A percentile compares a stretch with the other conserved stretches of the same genome.
phyloP scores from a whole-genome alignment of 2,888 invertebrate species.

The Cyaniris semiargus region DNA sequence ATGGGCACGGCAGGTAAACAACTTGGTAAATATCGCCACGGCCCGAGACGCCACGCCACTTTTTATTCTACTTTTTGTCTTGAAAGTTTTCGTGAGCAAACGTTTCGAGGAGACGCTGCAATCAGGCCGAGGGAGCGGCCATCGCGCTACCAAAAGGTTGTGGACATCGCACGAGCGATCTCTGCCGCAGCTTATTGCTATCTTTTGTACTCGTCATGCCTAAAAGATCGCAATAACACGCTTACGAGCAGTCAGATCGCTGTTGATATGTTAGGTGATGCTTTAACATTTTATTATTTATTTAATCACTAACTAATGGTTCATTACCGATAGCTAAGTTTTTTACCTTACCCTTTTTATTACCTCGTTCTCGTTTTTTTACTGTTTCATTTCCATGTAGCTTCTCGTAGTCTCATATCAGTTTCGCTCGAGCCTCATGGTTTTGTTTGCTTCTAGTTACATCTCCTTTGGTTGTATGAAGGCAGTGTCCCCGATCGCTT shows the following conservation, averaged over 20 bases:
- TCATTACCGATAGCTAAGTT: conserved; percentile 49
- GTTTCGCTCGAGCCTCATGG: conserved; percentile 57
- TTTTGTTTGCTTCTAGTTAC: conserved; percentile 62
- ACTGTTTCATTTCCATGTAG: conserved; percentile 45
- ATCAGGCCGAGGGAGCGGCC: conserved; percentile 80
- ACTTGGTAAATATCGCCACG: conserved; percentile 93
- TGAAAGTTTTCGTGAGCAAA: conserved; percentile 70
- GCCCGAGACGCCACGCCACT: conserved; percentile 82
- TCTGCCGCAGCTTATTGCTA: conserved; percentile 53
- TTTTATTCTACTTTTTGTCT: conserved; percentile 66
- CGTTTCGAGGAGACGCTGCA: conserved; percentile 79
- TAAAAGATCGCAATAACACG: conserved; percentile 44
- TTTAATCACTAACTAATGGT: conserved; percentile 49
- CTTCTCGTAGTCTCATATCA: conserved; percentile 51
- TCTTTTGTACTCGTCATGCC: conserved; percentile 28
- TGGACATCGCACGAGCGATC: conserved; percentile 66
- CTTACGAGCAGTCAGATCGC: conserved; percentile 56
- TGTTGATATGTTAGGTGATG: conserved; percentile 57
- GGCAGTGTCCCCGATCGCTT: conserved; percentile 81
- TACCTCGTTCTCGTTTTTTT: conserved; percentile 5
- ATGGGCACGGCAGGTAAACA: conserved; percentile 99
- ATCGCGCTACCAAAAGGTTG: conserved; percentile 72
- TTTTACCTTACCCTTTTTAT: conserved; percentile 34
- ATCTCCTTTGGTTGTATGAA: conserved; percentile 79
- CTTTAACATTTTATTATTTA: conserved; percentile 57